Evolutionary conservation across 2,888 invertebrate genomes (phyloP), one percentile per base, ranked within the genome.

Genomic region (Stenoptilia bipunctidactyla): DNA sequence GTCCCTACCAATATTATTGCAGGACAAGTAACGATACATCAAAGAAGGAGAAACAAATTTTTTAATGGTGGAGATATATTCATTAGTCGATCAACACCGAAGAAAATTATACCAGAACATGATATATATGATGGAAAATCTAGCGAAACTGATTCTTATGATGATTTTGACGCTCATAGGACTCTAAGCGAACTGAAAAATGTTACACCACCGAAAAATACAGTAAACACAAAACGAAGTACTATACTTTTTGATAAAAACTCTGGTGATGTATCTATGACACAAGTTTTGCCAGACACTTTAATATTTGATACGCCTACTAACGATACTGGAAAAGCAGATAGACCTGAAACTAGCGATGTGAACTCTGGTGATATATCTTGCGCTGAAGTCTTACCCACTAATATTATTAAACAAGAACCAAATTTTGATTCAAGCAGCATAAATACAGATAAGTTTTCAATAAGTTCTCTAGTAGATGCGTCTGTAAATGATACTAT

Each of bases 141-240:
- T 14, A 50, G 45, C 42, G 42, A 47, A 6, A 48, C 40, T 33
- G n/a, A n/a, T n/a, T 52, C 53, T 12, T 38, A 46, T 15, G 43
- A 52, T n/a, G 39, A 39, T 15, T 46, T 41, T 1, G 45, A 63
- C 15, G 42, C 63, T 5, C 58, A 64, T 10, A 46, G 56, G 4
- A 56, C 58, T 1, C 51, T 52, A 48, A 51, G 48, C 1, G 39
- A 58, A 8, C 45, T 52, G n/a, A 38, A 27, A 0, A 48, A 48
- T 12, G 42, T 53, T 34, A 14, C 42, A 2, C 4, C 27, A 38
- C 30, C n/a, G 10, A 10, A 4, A 12, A 10, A 30, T 12, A 4
- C 30, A 4, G 30, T 30, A 4, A 12, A 12, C 4, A 3, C 10
- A 50, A 48, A 46, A 15, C 39, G 44, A n/a, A 52, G 51, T 27